Evolutionary conservation across 2,797 vertebrate genomes (phyloP).

Genomic region (Aselliscus stoliczkanus): DNA sequence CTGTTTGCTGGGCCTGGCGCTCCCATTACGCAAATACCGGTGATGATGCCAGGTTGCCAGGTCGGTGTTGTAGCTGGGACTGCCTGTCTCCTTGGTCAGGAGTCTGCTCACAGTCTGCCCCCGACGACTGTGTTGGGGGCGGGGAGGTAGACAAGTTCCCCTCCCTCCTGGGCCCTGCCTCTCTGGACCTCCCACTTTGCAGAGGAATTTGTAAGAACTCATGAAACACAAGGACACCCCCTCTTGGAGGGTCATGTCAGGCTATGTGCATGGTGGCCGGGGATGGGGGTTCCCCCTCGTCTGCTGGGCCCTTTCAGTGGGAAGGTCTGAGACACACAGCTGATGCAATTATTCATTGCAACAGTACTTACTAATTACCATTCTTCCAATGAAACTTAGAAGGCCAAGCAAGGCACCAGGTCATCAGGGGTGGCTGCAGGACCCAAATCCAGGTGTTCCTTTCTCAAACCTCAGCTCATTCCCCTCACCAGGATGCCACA

Average conservation of each 20-base stretch:
- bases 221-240: fast-evolving
- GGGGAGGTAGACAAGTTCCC: fast-evolving
- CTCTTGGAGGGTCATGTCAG: neutral
- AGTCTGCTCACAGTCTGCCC: neutral
- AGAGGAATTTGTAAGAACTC: neutral
- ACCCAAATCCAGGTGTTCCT: too few species aligned
- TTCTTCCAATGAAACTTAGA: too few species aligned
- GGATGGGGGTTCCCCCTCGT: neutral
- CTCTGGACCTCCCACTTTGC: neutral
- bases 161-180: neutral
- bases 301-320: neutral
- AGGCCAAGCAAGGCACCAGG: too few species aligned
- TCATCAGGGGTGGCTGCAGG: too few species aligned
- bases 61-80: neutral
- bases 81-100: neutral
- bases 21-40: neutral
- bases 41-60: neutral
- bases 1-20: neutral
- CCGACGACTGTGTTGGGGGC: neutral
- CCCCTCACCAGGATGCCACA: too few species aligned
- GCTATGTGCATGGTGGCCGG: too few species aligned
- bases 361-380: too few species aligned
- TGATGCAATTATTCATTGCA: neutral
- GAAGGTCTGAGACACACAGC: neutral
- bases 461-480: too few species aligned